Base-by-base conservation (phyloP, 1,140 invertebrate species). In the Drosophila kohkoa region DNA sequence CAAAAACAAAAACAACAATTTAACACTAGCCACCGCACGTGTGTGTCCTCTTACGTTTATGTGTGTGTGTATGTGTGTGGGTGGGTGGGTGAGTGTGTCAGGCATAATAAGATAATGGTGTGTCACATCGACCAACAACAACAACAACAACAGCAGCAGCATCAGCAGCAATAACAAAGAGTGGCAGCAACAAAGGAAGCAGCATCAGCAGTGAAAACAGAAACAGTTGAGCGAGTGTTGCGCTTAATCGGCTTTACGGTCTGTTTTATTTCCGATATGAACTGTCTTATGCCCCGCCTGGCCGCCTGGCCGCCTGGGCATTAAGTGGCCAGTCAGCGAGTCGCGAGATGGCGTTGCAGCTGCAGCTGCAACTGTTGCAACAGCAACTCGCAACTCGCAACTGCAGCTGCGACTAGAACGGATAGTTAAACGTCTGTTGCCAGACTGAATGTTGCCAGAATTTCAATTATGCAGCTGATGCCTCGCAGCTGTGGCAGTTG, bases 201-300 rank as follows among this genome's bases (percentile, higher is more conserved):
- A 16, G 0, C 64, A 46, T 28, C 58, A 79, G 51, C 46, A 64
- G 46, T 0, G 77, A 70, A 52, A 64, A 71, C 68, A 83, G 75
- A 58, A 64, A 71, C 68, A 83, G 75, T 81, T 86, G 82, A 77
- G 57, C 83, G 73, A 82, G 83, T 89, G 83, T 89, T 67, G 85
- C 77, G 74, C 74, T 89, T 88, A 88, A 88, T 88, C 83, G 83
- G 83, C 85, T 88, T 89, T 89, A 89, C 81, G 85, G 80, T 88
- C 85, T 88, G 83, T 88, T 88, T 88, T 88, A 88, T 89, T 83
- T 88, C 64, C 85, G 81, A 88, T 88, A 89, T 87, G 85, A 88
- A 88, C 83, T 88, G 83, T 82, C 77, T 77, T 79, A 82, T 72
- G 69, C 54, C 38, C 57, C 43, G 57, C 54, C 62, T 65, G 63